phyloP scores from a whole-genome alignment of 2,113 vertebrate genomes.

The Dipodomys spectabilis region DNA sequence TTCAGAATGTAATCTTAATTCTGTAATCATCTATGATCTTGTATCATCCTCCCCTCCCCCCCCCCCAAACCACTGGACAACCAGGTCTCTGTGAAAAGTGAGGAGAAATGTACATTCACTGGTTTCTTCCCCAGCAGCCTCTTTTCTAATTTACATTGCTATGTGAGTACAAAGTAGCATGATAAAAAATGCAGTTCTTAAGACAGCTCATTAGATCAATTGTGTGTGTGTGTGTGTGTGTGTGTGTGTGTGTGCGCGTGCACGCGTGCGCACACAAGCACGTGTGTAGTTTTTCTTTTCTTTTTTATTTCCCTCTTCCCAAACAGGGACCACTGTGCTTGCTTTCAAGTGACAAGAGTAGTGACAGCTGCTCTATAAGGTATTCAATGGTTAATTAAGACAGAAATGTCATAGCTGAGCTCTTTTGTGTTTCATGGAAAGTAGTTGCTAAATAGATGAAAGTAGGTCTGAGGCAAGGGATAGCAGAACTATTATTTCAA shows the following conservation, averaged over 20 bases:
- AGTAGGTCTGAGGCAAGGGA: slow-evolving; percentile 75
- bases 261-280: too few relatives aligned
- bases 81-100: not conserved
- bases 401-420: slow-evolving; percentile 58
- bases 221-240: not conserved
- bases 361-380: slow-evolving; percentile 73
- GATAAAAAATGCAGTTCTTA: slow-evolving; percentile 58
- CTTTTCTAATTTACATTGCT: slow-evolving; percentile 29
- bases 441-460: slow-evolving; percentile 81
- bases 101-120: not conserved
- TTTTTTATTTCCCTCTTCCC: not conserved
- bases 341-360: slow-evolving; percentile 76
- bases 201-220: slow-evolving; percentile 68
- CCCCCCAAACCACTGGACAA: slow-evolving; percentile 10
- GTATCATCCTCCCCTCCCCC: not conserved
- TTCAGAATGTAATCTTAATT: not conserved
- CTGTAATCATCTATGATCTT: slow-evolving; percentile 40
- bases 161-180: not conserved
- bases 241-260: not conserved
- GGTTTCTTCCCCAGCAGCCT: not conserved
- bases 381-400: slow-evolving; percentile 81
- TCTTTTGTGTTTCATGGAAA: slow-evolving; percentile 77
- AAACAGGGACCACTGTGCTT: slow-evolving; percentile 69
- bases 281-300: not conserved
- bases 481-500: slow-evolving; percentile 79